A percentile compares a stretch with the other conserved stretches of the same genome.
Conservation (phyloP, 2,797 vertebrate species). For the Gymnothorax javanicus region DNA sequence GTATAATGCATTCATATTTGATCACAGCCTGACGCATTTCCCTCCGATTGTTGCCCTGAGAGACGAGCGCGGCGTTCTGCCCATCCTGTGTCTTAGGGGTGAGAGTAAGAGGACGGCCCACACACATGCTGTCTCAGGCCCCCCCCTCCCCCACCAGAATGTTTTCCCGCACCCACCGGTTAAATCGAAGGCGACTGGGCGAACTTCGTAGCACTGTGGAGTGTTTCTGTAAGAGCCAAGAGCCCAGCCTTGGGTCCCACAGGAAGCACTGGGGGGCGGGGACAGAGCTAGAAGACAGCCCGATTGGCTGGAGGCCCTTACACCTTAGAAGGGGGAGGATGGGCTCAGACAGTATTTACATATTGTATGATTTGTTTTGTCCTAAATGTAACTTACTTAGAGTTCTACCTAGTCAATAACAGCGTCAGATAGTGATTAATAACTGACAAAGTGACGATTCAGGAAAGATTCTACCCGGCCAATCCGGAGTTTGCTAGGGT, state of each 20-base stretch:
- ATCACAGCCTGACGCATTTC: not conserved
- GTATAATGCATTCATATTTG: not conserved
- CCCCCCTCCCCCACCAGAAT: too few species aligned
- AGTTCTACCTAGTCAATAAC: too few species aligned
- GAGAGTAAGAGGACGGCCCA: not conserved
- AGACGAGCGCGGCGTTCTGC: constrained; percentile 54
- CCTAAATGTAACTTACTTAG: too few species aligned
- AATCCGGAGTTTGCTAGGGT: too few species aligned
- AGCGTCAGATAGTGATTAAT: too few species aligned
- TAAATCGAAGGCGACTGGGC: too few species aligned
- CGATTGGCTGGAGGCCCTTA: not conserved
- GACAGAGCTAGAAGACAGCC: not conserved
- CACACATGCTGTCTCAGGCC: too few species aligned
- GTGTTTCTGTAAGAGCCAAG: too few species aligned
- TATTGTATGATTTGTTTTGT: too few species aligned
- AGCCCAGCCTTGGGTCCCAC: not conserved
- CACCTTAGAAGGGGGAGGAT: not conserved
- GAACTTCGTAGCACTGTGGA: too few species aligned
- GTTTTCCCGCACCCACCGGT: not conserved
- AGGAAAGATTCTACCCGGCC: too few species aligned
- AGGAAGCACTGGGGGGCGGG: not conserved
- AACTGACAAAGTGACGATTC: too few species aligned
- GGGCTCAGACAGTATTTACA: not conserved
- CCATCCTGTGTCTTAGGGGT: not conserved
- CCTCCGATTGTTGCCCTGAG: constrained; percentile 21